Evolutionary conservation across 1,140 invertebrate genomes (phyloP), one percentile per base, ranked within the genome.

Genomic region (Forficula auricularia): DNA sequence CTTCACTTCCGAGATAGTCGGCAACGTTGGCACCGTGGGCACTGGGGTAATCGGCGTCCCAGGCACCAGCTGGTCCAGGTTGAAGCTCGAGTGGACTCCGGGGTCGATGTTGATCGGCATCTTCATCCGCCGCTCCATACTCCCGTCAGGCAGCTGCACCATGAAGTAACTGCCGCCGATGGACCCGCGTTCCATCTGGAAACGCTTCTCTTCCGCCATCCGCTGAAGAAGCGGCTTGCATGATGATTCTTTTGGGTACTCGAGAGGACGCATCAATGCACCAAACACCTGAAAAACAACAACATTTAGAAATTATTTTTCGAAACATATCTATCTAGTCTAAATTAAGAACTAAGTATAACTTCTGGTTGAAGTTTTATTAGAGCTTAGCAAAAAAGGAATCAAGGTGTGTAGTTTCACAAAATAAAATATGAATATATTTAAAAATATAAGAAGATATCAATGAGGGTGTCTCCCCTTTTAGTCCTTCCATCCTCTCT

Each of bases 261-360:
- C 87, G 9, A 97, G 60, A 1, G 94, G 94, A 49, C 88, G 71
- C 88, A 97, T 97, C 46, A 98, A 66, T 9, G 84, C 79, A 16
- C 91, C 94, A 54, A 92, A 95, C 12, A 91, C 61, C 71, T 73
- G 48, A 16, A 54, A 58, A 14, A 40, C 3, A 44, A 46, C 31
- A 43, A 47, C 39, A n/a, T n/a, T n/a, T n/a, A n/a, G n/a, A n/a
- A 35, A 42, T n/a, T n/a, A n/a, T n/a, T n/a, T n/a, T n/a, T n/a
- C n/a, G n/a, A n/a, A n/a, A n/a, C n/a, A n/a, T n/a, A n/a, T n/a
- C n/a, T n/a, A n/a, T n/a, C n/a, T n/a, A n/a, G n/a, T n/a, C n/a
- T n/a, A n/a, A n/a, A n/a, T n/a, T n/a, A n/a, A n/a, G n/a, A n/a
- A n/a, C n/a, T n/a, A n/a, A n/a, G n/a, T n/a, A n/a, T n/a, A n/a